Conservation (phyloP, 1,140 invertebrate species). For the Papilio aristodemus region DNA sequence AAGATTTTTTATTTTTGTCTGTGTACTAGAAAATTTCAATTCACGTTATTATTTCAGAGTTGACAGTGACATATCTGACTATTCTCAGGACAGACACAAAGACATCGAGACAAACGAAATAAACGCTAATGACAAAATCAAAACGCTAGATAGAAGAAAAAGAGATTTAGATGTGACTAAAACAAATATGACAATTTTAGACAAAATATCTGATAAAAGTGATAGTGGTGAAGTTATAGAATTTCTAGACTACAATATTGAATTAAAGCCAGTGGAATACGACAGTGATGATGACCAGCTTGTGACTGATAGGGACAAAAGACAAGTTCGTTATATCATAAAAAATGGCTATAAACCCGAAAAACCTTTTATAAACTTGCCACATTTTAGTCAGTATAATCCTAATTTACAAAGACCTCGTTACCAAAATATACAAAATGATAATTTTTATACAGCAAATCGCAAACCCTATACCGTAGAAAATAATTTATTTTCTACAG, state of each 20-base stretch:
- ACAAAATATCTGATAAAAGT: constrained; percentile 55
- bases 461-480: constrained; percentile 45
- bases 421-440: constrained; percentile 47
- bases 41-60: constrained; percentile 65
- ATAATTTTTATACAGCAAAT: constrained; percentile 45
- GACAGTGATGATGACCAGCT: constrained; percentile 49
- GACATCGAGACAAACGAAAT: constrained; percentile 65
- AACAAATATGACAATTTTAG: constrained; percentile 39
- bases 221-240: constrained; percentile 63
- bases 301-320: constrained; percentile 71
- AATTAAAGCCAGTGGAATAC: constrained; percentile 45
- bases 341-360: constrained; percentile 62
- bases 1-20: background rate
- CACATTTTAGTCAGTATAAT: constrained; percentile 52
- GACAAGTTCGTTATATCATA: constrained; percentile 73
- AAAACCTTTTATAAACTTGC: constrained; percentile 58
- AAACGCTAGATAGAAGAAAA: constrained; percentile 55
- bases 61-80: constrained; percentile 65
- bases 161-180: constrained; percentile 45
- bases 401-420: constrained; percentile 54
- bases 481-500: constrained; percentile 50
- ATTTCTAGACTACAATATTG: constrained; percentile 58
- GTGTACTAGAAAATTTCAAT: constrained; percentile 44
- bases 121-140: constrained; percentile 47
- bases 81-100: constrained; percentile 59